Conservation (phyloP, 2,888 invertebrate genomes). For the Miltochrista miniata region DNA sequence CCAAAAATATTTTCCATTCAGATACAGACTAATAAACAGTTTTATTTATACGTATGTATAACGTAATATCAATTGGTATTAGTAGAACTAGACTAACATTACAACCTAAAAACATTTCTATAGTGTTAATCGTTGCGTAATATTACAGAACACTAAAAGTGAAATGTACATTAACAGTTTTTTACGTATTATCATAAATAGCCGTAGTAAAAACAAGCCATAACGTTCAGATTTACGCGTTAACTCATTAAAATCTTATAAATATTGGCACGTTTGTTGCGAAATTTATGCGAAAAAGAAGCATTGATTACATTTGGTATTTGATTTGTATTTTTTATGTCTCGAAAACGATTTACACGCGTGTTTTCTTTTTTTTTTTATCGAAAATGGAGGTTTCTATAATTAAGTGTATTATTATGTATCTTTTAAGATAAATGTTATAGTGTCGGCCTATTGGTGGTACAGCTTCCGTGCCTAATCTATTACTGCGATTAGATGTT, state of each 20-base stretch:
- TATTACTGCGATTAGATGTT: neutral
- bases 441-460: neutral
- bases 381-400: constrained; percentile 15
- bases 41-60: too few relatives aligned
- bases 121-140: neutral
- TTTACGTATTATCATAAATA: neutral
- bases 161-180: neutral
- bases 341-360: constrained; percentile 11
- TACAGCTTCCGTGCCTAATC: neutral
- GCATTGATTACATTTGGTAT: constrained; percentile 4
- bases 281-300: constrained; percentile 6
- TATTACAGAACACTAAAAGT: neutral
- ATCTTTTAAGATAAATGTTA: neutral
- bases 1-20: too few relatives aligned
- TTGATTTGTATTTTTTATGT: constrained; percentile 23
- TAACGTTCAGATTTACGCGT: constrained; percentile 5
- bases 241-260: constrained; percentile 6
- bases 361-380: constrained; percentile 23
- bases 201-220: neutral
- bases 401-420: constrained; percentile 6
- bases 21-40: too few relatives aligned
- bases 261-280: neutral
- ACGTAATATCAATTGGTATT: too few relatives aligned
- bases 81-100: too few relatives aligned
- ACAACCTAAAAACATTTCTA: neutral